Conservation (phyloP, 2,888 invertebrate species). For the Agelastica alni region DNA sequence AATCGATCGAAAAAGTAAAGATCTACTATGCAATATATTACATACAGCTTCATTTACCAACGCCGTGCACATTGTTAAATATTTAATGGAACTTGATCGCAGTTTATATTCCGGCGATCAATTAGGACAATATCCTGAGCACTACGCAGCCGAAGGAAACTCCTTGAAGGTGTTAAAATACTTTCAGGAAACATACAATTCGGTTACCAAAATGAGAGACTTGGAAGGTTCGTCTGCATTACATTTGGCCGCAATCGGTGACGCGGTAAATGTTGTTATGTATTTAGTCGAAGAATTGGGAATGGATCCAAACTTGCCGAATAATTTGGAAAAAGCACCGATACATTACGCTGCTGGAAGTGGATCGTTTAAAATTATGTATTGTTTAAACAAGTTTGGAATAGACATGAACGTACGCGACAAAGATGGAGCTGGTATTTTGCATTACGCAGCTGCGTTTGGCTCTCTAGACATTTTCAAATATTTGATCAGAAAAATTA, state of each 20-base stretch:
- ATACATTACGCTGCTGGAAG: slow-evolving; percentile 12
- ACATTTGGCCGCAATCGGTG: slow-evolving; percentile 2
- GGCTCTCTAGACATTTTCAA: not conserved
- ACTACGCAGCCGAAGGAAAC: slow-evolving; percentile 9
- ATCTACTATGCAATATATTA: not conserved
- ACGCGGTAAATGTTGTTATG: slow-evolving; percentile 5
- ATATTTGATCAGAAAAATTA: not conserved
- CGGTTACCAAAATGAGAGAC: not conserved
- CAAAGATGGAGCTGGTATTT: not conserved
- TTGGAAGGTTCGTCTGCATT: not conserved
- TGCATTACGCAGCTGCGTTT: slow-evolving; percentile 1
- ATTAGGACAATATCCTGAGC: slow-evolving; percentile 4
- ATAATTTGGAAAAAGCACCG: not conserved
- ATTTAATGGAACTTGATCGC: not conserved
- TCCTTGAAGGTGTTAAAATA: slow-evolving; percentile 7
- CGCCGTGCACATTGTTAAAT: slow-evolving; percentile 8
- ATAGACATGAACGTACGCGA: not conserved
- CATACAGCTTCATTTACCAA: slow-evolving; percentile 8
- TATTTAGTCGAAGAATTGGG: not conserved
- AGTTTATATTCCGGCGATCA: not conserved
- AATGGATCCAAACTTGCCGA: not conserved
- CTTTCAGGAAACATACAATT: not conserved
- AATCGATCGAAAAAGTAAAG: not conserved
- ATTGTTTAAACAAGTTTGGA: not conserved
- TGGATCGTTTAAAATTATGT: not conserved